Conservation (phyloP, 2,888 invertebrate genomes). For the Palloptera scutellata region DNA sequence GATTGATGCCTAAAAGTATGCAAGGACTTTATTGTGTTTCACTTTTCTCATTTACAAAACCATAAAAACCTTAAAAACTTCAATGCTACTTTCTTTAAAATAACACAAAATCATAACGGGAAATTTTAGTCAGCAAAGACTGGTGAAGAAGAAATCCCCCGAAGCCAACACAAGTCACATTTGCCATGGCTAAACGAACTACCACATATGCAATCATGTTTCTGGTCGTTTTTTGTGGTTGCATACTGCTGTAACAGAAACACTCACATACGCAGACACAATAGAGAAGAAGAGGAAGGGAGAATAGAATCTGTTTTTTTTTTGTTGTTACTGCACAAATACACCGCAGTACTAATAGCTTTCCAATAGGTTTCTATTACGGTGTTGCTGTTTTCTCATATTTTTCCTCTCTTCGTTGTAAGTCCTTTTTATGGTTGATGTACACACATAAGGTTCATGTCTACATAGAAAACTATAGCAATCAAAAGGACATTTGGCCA, state of each 20-base stretch:
- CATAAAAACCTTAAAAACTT: too few species aligned
- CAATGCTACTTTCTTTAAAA: too few species aligned
- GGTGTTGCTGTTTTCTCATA: background rate
- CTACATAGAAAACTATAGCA: slow-evolving; percentile 6
- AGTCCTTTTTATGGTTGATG: background rate
- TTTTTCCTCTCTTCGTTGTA: background rate
- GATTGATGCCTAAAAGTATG: too few species aligned
- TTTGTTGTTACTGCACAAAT: background rate
- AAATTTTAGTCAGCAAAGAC: background rate
- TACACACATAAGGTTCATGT: background rate
- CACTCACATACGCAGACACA: background rate
- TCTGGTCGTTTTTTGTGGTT: slow-evolving; percentile 2
- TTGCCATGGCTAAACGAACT: too few species aligned
- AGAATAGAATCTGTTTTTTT: too few species aligned
- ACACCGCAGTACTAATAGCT: slow-evolving; percentile 19
- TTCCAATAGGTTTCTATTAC: slow-evolving; percentile 24
- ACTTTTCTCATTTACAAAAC: too few species aligned
- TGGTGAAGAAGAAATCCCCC: background rate
- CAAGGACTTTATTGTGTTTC: too few species aligned
- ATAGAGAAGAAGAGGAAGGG: background rate
- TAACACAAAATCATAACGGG: background rate
- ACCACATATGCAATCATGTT: slow-evolving; percentile 16
- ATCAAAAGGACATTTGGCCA: slow-evolving; percentile 29
- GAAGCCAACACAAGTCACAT: slow-evolving; percentile 7
- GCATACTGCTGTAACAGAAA: background rate